Conservation (phyloP, 2,797 vertebrate species). For the Sciurus carolinensis region DNA sequence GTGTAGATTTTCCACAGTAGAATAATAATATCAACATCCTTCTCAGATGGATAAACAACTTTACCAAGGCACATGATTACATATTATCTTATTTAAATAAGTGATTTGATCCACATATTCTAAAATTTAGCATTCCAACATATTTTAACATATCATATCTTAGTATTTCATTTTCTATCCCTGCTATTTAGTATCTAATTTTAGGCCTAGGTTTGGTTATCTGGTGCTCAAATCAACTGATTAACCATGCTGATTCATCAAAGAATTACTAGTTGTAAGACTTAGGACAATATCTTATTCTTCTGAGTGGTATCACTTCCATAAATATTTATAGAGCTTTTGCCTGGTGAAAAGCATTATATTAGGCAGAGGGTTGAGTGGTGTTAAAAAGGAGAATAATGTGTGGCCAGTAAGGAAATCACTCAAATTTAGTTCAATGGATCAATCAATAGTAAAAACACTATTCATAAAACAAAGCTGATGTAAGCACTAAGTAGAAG, state of each 20-base stretch:
- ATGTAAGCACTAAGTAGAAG: not conserved
- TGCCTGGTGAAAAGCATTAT: not conserved
- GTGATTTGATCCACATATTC: not conserved
- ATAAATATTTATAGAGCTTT: not conserved
- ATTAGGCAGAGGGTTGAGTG: not conserved
- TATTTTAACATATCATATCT: not conserved
- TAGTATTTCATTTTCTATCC: constrained; percentile 15
- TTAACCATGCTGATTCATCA: not conserved
- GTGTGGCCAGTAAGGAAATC: not conserved
- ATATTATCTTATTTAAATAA: not conserved
- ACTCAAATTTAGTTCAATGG: not conserved
- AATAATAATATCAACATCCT: not conserved
- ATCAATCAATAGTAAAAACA: constrained; percentile 30
- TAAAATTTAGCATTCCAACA: not conserved
- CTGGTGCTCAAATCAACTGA: not conserved
- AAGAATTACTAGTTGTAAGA: constrained; percentile 13
- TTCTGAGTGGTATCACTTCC: not conserved
- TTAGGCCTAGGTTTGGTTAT: not conserved
- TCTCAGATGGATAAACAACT: not conserved
- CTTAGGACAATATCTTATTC: not conserved
- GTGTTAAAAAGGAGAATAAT: not conserved
- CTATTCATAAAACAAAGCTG: constrained; percentile 7
- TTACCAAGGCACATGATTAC: not conserved
- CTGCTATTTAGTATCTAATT: not conserved
- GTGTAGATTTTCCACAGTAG: not conserved